Percentiles rank a stretch among this genome's conserved stretches.
phyloP scores from a whole-genome alignment of 2,888 invertebrate species.

The Drosophila lutescens region DNA sequence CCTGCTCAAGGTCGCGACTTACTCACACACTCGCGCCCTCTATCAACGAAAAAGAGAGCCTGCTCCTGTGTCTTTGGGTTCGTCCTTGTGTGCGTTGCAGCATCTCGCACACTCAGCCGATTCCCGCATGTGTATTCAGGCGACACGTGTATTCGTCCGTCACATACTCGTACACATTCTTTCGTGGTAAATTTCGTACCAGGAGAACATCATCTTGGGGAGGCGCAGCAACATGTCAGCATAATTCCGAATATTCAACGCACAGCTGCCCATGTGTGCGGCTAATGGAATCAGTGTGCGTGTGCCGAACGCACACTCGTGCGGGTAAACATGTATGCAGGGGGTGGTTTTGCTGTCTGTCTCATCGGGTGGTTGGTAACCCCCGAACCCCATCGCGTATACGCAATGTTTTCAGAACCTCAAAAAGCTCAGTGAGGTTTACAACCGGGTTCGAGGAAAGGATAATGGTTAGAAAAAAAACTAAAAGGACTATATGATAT shows the following conservation, averaged over 20 bases:
- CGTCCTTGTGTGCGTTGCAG: constrained; percentile 23
- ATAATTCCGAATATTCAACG: constrained; percentile 21
- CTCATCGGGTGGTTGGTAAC: constrained; percentile 3
- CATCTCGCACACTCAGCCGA: constrained; percentile 54
- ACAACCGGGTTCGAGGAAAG: constrained; percentile 19
- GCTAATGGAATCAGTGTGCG: constrained; percentile 44
- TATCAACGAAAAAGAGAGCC: neutral
- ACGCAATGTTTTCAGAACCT: constrained; percentile 2
- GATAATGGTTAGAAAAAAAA: neutral
- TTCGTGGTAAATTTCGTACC: constrained; percentile 78
- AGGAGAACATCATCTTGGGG: constrained; percentile 66
- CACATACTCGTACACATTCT: constrained; percentile 80
- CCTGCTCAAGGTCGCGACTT: constrained; percentile 58
- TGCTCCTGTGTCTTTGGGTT: constrained; percentile 28
- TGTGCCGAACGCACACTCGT: constrained; percentile 24
- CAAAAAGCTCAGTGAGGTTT: constrained; percentile 45
- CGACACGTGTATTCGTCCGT: constrained; percentile 49
- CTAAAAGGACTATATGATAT: no score
- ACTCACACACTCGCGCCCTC: constrained; percentile 9
- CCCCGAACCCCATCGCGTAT: neutral
- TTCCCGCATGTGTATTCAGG: constrained; percentile 23
- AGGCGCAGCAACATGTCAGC: constrained; percentile 13
- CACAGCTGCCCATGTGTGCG: constrained; percentile 30
- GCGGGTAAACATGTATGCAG: neutral
- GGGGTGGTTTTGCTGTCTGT: neutral